phyloP scores from a whole-genome alignment of 2,113 vertebrate species.

The Delphinus delphis region DNA sequence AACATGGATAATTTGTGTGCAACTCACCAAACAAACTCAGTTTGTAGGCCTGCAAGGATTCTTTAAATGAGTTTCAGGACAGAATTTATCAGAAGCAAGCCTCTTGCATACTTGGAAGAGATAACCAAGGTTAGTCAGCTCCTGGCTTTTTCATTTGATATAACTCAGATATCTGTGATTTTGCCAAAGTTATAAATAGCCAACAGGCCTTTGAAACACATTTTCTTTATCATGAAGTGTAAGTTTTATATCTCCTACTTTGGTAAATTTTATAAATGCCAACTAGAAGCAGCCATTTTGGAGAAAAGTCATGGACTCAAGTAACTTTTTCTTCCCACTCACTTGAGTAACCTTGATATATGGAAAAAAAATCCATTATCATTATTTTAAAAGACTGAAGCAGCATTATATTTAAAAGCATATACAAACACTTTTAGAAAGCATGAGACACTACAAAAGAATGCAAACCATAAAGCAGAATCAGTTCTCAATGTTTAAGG shows the following conservation, averaged over 20 bases:
- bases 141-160: constrained; percentile 53
- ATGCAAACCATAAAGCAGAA: constrained; percentile 7
- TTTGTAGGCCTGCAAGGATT: background rate
- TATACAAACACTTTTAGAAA: background rate
- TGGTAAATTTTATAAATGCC: constrained; percentile 19
- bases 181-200: constrained; percentile 60
- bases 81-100: constrained; percentile 35
- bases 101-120: constrained; percentile 47
- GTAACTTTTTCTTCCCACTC: background rate
- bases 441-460: background rate
- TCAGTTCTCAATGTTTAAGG: background rate
- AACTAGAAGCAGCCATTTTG: background rate
- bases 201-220: background rate
- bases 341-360: constrained; percentile 38
- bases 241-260: constrained; percentile 31
- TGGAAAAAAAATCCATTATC: background rate
- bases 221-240: constrained; percentile 38
- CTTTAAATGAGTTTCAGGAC: background rate
- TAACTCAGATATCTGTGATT: constrained; percentile 54
- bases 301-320: background rate
- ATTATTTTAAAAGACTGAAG: constrained; percentile 36
- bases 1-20: background rate
- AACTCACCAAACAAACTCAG: background rate
- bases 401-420: background rate
- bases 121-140: constrained; percentile 44